A percentile compares a stretch with the other conserved stretches of the same genome.
phyloP scores from a whole-genome alignment of 2,113 vertebrate genomes.

The Pelvicachromis taeniatus region DNA sequence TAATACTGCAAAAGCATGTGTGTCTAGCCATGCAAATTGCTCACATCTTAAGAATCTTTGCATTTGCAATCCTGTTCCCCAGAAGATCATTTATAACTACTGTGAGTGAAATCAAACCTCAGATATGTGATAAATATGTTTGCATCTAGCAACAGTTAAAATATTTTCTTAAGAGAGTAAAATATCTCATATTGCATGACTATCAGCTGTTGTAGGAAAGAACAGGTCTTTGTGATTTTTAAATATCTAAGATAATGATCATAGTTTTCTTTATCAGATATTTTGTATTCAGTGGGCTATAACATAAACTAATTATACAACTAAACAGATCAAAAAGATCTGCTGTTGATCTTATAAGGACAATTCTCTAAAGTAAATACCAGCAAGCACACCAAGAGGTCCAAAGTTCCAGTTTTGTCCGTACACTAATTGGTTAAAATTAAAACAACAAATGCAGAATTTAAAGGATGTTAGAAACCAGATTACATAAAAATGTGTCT shows the following conservation, averaged over 20 bases:
- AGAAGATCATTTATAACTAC: neutral
- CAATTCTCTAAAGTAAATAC: neutral
- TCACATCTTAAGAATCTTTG: neutral
- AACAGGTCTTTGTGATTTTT: neutral
- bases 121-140: rapidly evolving
- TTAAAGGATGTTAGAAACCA: neutral
- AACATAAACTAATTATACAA: neutral
- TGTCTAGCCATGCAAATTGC: neutral
- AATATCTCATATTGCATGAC: neutral
- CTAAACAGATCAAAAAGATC: rapidly evolving
- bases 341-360: neutral
- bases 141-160: neutral
- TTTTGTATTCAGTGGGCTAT: neutral
- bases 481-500: neutral
- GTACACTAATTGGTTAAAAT: neutral
- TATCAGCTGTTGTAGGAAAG: neutral
- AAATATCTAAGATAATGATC: neutral
- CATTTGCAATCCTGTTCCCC: neutral
- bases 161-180: neutral
- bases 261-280: neutral
- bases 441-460: neutral
- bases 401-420: neutral
- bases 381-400: neutral
- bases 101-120: neutral
- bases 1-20: neutral